Percentiles rank a stretch among this genome's conserved stretches.
Evolutionary conservation across 64 coral and sea anemone species (phyloP).

Genomic region (Pocillopora verrucosa): DNA sequence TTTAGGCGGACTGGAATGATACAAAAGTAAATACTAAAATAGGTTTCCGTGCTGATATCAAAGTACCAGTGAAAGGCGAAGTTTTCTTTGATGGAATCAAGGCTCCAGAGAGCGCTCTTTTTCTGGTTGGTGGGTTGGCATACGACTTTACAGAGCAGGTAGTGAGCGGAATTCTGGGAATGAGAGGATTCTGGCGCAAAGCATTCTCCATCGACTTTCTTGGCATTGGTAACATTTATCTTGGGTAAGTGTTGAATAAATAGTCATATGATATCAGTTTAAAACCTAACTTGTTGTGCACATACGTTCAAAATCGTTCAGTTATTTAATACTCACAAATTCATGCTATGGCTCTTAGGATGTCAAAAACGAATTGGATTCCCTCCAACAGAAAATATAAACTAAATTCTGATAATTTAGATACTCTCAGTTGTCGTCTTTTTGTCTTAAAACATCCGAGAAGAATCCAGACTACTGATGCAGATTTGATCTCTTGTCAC

Average conservation of each 20-base stretch:
- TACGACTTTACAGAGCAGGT: conserved; percentile 67
- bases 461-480: too few species aligned
- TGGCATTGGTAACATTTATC: conserved; percentile 70
- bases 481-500: too few species aligned
- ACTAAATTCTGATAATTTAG: too few species aligned
- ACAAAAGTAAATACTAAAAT: conserved; percentile 43
- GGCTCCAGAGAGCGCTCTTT: conserved; percentile 70
- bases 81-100: conserved; percentile 73
- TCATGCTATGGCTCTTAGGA: too few species aligned
- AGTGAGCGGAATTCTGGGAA: conserved; percentile 68
- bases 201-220: conserved; percentile 74
- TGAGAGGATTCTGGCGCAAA: conserved; percentile 86
- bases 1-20: conserved; percentile 73
- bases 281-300: too few species aligned
- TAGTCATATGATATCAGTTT: too few species aligned
- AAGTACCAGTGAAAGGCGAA: conserved; percentile 82
- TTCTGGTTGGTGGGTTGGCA: conserved; percentile 69
- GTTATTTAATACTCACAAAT: too few species aligned
- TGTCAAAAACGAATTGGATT: too few species aligned
- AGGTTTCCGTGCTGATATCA: conserved; percentile 80
- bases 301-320: too few species aligned
- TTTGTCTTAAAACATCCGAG: too few species aligned
- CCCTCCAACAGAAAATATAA: too few species aligned
- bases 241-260: conserved; percentile 53
- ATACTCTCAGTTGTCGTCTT: too few species aligned